Base-by-base conservation (phyloP, 2,888 invertebrate species). In the Drosophila koepferae region DNA sequence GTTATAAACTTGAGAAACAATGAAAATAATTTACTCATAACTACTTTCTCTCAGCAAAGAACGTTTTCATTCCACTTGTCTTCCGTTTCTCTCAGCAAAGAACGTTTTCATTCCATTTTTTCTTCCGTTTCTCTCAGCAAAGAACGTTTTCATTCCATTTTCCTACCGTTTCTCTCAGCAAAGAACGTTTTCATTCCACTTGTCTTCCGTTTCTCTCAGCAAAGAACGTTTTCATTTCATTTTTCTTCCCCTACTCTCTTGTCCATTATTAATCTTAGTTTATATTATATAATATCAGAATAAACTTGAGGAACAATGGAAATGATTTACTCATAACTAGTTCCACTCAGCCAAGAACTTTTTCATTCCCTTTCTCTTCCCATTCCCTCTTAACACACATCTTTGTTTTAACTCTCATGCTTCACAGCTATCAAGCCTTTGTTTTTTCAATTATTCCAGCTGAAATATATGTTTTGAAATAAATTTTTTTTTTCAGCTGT, bases 401-500 rank as follows among this genome's bases (percentile, higher is more conserved):
- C 3, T 23, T 16, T 23, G 5, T 34, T 46, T 20, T 16, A 36
- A 36, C 10, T 46, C 16, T 18, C 1, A 6, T n/a, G 1, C 14
- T 3, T 10, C 16, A 1, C 0, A 12, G 20, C 31, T 43, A 18
- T 43, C 43, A 10, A 23, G 10, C 23, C 38, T 36, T 16, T n/a
- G 31, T 41, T 28, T 46, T 9, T 34, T 10, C n/a, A 31, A 9
- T 44, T 54, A 12, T 48, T 16, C n/a, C 31, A 7, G 54, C 2
- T 54, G 31, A 65, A 73, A 70, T 70, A 48, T 70, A 44, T 54
- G 20, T 65, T 60, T 44, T 36, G 58, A 58, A 44, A 60, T 63
- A 16, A 58, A 14, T 28, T 28, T 38, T 38, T 40, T 44, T 63
- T 53, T 31, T 34, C 43, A 59, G 20, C 10, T 31, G 38, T 48